A percentile compares a stretch with the other conserved stretches of the same genome.
These are phyloP conservation scores for Drosophila persimilis DNA, from an alignment of 1,140 invertebrate genomes.

Conservation along the genomic window DNA sequence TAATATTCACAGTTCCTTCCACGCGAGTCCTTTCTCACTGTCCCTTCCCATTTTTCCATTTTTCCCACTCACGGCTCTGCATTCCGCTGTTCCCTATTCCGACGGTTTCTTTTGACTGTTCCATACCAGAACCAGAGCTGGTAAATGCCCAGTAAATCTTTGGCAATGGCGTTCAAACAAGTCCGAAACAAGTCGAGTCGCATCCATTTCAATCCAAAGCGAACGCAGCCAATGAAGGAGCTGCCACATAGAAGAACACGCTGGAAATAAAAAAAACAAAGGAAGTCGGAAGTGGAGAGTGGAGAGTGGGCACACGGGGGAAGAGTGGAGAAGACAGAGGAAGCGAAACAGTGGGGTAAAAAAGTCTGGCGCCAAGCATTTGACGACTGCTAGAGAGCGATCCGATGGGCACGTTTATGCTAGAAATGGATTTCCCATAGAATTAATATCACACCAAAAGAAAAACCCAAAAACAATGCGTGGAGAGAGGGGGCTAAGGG, in stretches of 20 bases:
- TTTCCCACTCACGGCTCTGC: no score
- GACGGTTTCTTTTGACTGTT: neutral
- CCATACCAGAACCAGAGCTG: conserved; percentile 4
- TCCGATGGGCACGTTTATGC: conserved; percentile 74
- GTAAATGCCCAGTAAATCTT: conserved; percentile 18
- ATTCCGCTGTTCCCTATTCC: no score
- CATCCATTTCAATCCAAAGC: conserved; percentile 34
- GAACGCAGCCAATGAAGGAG: conserved; percentile 33
- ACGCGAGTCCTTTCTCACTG: no score
- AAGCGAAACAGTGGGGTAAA: conserved; percentile 21
- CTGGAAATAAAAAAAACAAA: neutral
- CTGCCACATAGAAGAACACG: conserved; percentile 16
- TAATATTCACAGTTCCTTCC: no score
- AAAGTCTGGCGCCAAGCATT: conserved; percentile 67
- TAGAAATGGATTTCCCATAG: conserved; percentile 72
- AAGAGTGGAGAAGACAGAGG: conserved; percentile 4
- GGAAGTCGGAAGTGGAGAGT: neutral
- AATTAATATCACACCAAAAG: conserved; percentile 73
- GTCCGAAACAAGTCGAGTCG: conserved; percentile 20
- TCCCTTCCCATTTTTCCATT: no score
- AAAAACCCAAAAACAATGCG: conserved; percentile 32
- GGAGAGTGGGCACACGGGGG: no score
- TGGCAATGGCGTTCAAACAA: neutral
- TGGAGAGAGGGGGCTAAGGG: neutral
- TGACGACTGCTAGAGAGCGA: conserved; percentile 47